Conservation (phyloP, 2,797 vertebrate genomes). For the Setipinna tenuifilis region DNA sequence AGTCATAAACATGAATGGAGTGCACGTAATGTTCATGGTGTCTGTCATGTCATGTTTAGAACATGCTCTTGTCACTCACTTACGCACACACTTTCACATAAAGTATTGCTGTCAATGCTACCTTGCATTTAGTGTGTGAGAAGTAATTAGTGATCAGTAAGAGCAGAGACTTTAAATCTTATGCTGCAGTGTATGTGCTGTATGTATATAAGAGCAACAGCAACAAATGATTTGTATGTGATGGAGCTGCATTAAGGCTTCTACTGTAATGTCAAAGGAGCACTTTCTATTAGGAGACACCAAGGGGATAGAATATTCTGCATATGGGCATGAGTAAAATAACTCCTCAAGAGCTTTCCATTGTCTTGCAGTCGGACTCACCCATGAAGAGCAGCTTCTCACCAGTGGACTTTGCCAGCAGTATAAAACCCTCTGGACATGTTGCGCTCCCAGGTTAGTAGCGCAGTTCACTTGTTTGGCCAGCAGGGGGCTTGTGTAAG, state of each 20-base stretch:
- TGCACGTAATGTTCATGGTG: too few relatives aligned
- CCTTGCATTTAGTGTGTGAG: background rate
- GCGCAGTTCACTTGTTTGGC: slow-evolving; percentile 5
- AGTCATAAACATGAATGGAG: too few relatives aligned
- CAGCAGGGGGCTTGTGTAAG: background rate
- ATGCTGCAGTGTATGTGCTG: background rate
- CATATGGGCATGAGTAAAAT: background rate
- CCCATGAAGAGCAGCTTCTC: slow-evolving; percentile 73
- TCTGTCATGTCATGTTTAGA: too few relatives aligned
- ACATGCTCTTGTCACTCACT: background rate
- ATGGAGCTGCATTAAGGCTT: background rate
- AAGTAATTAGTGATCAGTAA: background rate
- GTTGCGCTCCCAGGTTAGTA: slow-evolving; percentile 69
- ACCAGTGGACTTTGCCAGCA: slow-evolving; percentile 70
- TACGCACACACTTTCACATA: background rate
- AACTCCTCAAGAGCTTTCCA: background rate
- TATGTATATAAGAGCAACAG: background rate
- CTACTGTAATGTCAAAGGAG: background rate
- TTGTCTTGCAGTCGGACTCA: slow-evolving; percentile 68
- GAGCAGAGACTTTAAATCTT: background rate
- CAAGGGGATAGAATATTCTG: background rate
- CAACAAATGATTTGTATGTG: background rate
- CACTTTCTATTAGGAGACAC: background rate
- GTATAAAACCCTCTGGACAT: slow-evolving; percentile 60
- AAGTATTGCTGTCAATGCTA: too few relatives aligned